Percentiles rank a stretch among this genome's conserved stretches.
Evolutionary conservation across 92 coral and sea anemone species (phyloP).

Genomic region (Chrysogorgia sp.): DNA sequence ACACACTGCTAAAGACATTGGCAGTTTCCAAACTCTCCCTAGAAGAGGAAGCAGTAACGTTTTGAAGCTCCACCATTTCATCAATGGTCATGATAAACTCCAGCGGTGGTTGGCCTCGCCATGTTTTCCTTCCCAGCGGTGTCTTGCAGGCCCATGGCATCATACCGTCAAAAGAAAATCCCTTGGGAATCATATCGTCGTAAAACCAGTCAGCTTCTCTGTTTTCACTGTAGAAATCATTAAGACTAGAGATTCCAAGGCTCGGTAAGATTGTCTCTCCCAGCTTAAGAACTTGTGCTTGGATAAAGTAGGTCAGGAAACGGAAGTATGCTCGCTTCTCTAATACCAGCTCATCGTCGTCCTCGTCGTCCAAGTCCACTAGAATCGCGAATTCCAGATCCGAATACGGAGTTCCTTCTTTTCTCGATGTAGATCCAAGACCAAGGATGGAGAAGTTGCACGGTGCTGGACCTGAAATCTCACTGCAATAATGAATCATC

Average conservation of each 20-base stretch:
- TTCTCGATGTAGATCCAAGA: constrained; percentile 14
- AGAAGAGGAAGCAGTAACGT: constrained; percentile 17
- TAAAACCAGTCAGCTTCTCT: constrained; percentile 36
- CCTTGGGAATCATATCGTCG: constrained; percentile 37
- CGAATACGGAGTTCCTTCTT: constrained; percentile 23
- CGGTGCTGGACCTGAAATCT: constrained; percentile 32
- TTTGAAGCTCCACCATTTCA: constrained; percentile 31
- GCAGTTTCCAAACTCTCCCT: constrained; percentile 25
- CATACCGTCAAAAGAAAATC: constrained; percentile 38
- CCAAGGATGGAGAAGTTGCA: constrained; percentile 33
- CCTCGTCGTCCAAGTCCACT: background rate
- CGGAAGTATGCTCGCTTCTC: constrained; percentile 24
- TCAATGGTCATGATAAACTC: constrained; percentile 40
- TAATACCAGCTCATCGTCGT: background rate
- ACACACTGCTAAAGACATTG: constrained; percentile 34
- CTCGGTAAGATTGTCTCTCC: constrained; percentile 40
- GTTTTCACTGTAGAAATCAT: constrained; percentile 36
- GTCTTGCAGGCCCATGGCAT: constrained; percentile 47
- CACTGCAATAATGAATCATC: constrained; percentile 18
- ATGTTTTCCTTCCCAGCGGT: constrained; percentile 39
- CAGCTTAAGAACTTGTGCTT: constrained; percentile 9
- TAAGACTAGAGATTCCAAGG: constrained; percentile 30
- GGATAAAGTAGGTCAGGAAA: constrained; percentile 23
- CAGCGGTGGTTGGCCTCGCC: constrained; percentile 26
- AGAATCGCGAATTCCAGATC: constrained; percentile 31